Conservation (phyloP, 2,888 invertebrate species). For the Oligia fasciuncula region DNA sequence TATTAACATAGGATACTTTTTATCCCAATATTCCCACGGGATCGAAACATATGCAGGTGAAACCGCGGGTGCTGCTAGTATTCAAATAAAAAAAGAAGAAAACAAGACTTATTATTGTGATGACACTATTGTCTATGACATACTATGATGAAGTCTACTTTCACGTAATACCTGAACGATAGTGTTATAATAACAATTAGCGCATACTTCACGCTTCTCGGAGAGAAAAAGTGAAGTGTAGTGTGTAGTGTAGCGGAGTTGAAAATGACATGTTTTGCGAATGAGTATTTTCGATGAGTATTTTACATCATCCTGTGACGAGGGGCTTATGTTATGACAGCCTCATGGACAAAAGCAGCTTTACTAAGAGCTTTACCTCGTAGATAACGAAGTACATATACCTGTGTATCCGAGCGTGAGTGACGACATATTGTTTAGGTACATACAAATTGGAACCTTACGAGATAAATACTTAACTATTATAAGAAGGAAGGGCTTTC, state of each 20-base stretch:
- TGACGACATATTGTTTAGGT: background rate
- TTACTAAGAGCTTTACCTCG: background rate
- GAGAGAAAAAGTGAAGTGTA: background rate
- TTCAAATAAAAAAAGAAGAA: too few relatives aligned
- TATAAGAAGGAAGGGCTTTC: background rate
- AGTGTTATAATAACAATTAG: slow-evolving; percentile 13
- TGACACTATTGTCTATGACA: background rate
- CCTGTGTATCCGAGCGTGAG: background rate
- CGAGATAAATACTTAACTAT: background rate
- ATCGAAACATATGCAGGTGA: background rate
- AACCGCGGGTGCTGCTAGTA: background rate
- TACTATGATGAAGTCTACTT: slow-evolving; percentile 4
- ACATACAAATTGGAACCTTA: background rate
- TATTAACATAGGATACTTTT: too few relatives aligned
- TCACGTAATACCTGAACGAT: slow-evolving; percentile 15
- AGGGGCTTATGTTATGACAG: background rate
- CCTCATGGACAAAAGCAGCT: background rate
- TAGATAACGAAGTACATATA: background rate
- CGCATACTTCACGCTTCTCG: slow-evolving; percentile 33
- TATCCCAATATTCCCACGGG: background rate
- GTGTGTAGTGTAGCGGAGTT: background rate
- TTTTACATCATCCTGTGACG: background rate
- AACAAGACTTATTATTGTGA: too few relatives aligned
- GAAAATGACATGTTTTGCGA: background rate
- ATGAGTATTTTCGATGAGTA: background rate